Base-by-base conservation (phyloP, 2,113 vertebrate species). In the Megaleporinus macrocephalus region DNA sequence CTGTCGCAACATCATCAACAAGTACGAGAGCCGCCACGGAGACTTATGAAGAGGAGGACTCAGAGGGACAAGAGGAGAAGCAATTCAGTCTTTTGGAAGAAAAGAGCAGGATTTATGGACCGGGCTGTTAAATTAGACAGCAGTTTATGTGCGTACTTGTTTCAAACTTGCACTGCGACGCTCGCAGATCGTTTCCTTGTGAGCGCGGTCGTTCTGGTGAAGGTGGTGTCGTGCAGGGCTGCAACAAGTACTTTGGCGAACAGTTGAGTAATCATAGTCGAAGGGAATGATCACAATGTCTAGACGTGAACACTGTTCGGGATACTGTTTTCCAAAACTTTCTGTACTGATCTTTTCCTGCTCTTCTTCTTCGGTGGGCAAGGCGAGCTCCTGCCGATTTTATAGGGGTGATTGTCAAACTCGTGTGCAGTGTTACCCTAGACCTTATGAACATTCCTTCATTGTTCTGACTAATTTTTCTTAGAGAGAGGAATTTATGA, bases 1-100 rank as follows among this genome's bases (percentile, higher is more conserved):
- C 87, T 99, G 97, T 94, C 95, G 98, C 92, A 98, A 98, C 88
- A 94, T 98, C 91, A 96, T 99, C 83, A 96, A 95, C 88, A 99
- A 99, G 92, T 99, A 98, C 16, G 97, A 99, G 90, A 97, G 93
- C 87, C 94, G 97, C 33, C 96, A 98, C 0, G 96, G 96, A 84
- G 96, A 96, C 87, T 94, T 97, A 95, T 98, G 95, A 94, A 83
- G 49, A 65, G 18, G 41, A 71, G n/a, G n/a, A 49, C 16, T 9
- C 55, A 63, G 63, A n/a, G 47, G 33, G 41, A 44, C 41, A 49
- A 84, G 51, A 81, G 63, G 66, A 36, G 12, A 5, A 65, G n/a
- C 0, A 9, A 41, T 36, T 22, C 14, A 1, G 30, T 36, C 9
- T 69, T 18, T 44, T n/a, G 16, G 11, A 44, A 57, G 16, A 11